phyloP scores from a whole-genome alignment of 2,888 invertebrate species.

The Ferrisia virgata region DNA sequence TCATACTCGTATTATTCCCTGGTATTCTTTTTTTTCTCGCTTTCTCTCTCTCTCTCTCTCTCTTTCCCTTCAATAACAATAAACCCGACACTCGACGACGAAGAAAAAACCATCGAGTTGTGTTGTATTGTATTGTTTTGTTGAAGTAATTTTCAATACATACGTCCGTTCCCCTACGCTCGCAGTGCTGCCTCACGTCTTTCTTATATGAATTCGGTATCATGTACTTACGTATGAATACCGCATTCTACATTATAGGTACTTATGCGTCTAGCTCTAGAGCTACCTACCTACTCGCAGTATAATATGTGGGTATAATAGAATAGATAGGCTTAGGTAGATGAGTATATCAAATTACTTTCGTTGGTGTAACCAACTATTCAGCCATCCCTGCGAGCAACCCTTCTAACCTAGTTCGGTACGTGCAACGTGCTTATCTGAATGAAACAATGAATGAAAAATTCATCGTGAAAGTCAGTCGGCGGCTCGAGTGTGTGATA shows the following conservation, averaged over 20 bases:
- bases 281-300: too few species aligned
- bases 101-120: neutral
- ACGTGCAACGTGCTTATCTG: neutral
- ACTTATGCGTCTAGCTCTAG: too few species aligned
- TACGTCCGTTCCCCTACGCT: neutral
- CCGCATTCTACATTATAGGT: neutral
- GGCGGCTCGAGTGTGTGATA: too few species aligned
- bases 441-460: neutral
- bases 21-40: too few species aligned
- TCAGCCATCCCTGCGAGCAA: neutral
- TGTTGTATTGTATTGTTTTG: too few species aligned
- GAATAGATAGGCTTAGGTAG: neutral
- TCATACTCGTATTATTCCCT: too few species aligned
- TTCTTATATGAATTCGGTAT: too few species aligned
- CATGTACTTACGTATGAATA: neutral
- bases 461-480: neutral
- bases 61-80: too few species aligned
- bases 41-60: too few species aligned
- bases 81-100: neutral
- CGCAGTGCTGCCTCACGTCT: too few species aligned
- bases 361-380: neutral
- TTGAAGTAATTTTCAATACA: neutral
- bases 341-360: neutral
- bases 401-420: neutral
- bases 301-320: neutral